Evolutionary conservation across 2,113 vertebrate genomes (phyloP).

Genomic region (Muntiacus muntjak): DNA sequence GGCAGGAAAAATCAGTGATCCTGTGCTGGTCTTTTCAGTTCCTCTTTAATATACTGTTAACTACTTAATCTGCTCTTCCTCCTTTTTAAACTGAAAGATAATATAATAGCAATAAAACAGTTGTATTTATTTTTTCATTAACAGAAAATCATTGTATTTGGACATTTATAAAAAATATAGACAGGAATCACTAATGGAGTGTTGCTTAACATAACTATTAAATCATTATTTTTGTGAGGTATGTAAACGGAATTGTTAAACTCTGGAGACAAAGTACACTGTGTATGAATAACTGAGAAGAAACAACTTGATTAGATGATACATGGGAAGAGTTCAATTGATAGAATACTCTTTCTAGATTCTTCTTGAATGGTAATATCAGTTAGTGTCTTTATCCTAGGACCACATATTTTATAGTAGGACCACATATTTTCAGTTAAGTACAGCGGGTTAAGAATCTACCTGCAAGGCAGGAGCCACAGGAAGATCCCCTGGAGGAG

Average conservation of each 20-base stretch:
- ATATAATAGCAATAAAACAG: not conserved
- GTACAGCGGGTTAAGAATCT: not conserved
- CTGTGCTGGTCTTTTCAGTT: not conserved
- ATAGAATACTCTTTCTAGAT: not conserved
- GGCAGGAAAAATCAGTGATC: not conserved
- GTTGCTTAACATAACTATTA: not conserved
- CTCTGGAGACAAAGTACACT: not conserved
- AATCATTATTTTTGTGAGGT: not conserved
- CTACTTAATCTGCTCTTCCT: not conserved
- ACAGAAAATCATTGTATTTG: not conserved
- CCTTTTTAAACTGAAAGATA: not conserved
- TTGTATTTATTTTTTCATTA: not conserved
- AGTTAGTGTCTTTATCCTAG: not conserved
- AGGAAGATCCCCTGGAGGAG: not conserved
- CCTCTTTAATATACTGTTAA: not conserved
- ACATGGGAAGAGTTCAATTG: not conserved
- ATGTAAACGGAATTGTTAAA: not conserved
- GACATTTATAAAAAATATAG: not conserved
- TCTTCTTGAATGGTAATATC: not conserved
- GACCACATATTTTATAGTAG: not conserved
- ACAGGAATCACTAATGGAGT: not conserved
- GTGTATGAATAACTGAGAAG: not conserved
- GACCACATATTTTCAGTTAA: not conserved
- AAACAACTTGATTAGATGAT: not conserved
- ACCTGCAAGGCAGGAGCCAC: not conserved